Base-by-base conservation (phyloP, 1,140 invertebrate genomes). In the Harlomillsia oculata region DNA sequence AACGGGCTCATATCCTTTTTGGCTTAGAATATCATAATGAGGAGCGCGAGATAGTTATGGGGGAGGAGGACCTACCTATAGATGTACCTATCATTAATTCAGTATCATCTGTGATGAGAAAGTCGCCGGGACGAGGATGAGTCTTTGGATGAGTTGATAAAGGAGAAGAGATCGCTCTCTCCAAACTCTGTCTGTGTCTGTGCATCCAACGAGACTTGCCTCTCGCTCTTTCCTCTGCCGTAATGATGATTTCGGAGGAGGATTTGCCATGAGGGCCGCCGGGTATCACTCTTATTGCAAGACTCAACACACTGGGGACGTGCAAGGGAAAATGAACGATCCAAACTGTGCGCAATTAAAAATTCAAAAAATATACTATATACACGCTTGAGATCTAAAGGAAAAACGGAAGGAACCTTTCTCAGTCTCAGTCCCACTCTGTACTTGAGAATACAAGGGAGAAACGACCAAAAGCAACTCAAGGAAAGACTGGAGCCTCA, bases 361-460 rank as follows among this genome's bases (percentile, higher is more conserved):
- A 65, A 65, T 65, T 65, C 57, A 60, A 61, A 62, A 64, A 64
- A 58, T 52, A 51, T 59, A 54, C 54, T n/a, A n/a, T 14, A 8
- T 34, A 6, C 30, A 8, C 14, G 6, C 30, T 34, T 8, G 30
- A 34, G 30, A 34, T 34, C 14, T 14, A 34, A 8, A 34, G 14
- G 30, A 34, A 14, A 34, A 14, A 34, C 6, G 14, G 14, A 34
- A 34, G 30, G 6, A 6, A 34, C 14, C 30, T 34, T 14, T 14
- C 6, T 34, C 30, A 8, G 6, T 6, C 48, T 50, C 20, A 9
- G 32, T 40, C 39, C n/a, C n/a, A 9, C 5, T 8, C 5, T 13
- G 39, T 45, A 6, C 11, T 5, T 43, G 9, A 43, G 36, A 9
- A 16, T 39, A 25, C 40, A 25, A 36, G 46, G 36, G 46, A 37